Percentiles rank a stretch among this genome's conserved stretches.
These are phyloP conservation scores for Galago senegalensis DNA, from an alignment of 2,797 vertebrate genomes.

Conservation along the genomic window DNA sequence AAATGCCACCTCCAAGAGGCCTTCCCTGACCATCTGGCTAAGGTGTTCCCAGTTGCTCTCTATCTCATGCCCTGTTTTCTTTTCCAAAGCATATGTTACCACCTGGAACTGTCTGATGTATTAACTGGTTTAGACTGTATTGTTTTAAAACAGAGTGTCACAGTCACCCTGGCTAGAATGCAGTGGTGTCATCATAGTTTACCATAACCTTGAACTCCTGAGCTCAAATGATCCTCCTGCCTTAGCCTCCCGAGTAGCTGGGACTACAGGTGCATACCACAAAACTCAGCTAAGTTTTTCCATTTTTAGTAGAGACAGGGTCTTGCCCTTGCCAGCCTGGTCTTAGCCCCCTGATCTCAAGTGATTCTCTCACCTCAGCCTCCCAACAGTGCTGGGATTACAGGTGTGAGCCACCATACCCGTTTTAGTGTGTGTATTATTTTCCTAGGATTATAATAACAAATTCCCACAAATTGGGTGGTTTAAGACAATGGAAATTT, in stretches of 20 bases:
- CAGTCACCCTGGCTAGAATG: not conserved
- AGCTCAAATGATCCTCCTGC: not conserved
- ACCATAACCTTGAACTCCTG: not conserved
- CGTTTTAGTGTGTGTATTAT: not conserved
- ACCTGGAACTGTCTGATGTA: not conserved
- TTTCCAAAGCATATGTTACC: not conserved
- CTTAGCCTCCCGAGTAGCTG: not conserved
- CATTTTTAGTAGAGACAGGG: not conserved
- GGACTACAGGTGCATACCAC: not conserved
- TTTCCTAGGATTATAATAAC: not conserved
- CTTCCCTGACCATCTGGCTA: not conserved
- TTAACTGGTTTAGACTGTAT: not conserved
- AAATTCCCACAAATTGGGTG: not conserved
- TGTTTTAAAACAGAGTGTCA: not conserved
- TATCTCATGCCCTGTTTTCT: not conserved
- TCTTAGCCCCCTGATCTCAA: not conserved
- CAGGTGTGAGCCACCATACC: accelerated
- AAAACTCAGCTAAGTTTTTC: not conserved
- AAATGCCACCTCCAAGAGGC: constrained; percentile 17
- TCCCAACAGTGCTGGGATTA: not conserved
- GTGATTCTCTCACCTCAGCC: not conserved
- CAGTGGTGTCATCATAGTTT: not conserved
- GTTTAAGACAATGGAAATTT: not conserved
- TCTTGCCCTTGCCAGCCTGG: not conserved
- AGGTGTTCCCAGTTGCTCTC: not conserved